phyloP scores from a whole-genome alignment of 2,113 vertebrate species.

The Tachysurus fulvidraco region DNA sequence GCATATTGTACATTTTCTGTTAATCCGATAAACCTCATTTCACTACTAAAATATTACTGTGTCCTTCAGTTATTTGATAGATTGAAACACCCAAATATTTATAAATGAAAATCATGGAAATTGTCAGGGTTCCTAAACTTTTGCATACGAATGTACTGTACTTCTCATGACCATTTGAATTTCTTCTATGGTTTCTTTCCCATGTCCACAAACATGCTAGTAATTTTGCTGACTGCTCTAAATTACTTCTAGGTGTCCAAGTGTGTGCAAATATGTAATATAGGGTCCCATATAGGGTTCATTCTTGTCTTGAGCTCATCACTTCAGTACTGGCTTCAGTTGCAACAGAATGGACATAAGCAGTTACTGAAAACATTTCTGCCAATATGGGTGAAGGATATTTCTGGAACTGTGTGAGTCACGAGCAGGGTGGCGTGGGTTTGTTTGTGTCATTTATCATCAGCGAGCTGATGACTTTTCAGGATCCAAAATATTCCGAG shows the following conservation, averaged over 20 bases:
- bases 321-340: not conserved
- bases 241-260: not conserved
- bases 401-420: not conserved
- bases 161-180: not conserved
- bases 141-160: no score
- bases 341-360: not conserved
- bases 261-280: not conserved
- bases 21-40: no score
- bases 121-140: no score
- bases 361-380: not conserved
- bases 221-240: not conserved
- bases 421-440: not conserved
- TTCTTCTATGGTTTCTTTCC: not conserved
- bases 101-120: no score
- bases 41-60: no score
- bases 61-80: no score
- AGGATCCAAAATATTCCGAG: not conserved
- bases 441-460: conserved; percentile 9
- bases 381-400: not conserved
- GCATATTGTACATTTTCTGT: no score
- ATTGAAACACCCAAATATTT: no score
- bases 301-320: not conserved
- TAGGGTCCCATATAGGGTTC: not conserved
- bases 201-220: not conserved
- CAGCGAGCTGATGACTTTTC: conserved; percentile 9